Percentiles rank a stretch among this genome's conserved stretches.
Evolutionary conservation across 1,140 invertebrate species (phyloP).

Genomic region (Macrostomum lignano): DNA sequence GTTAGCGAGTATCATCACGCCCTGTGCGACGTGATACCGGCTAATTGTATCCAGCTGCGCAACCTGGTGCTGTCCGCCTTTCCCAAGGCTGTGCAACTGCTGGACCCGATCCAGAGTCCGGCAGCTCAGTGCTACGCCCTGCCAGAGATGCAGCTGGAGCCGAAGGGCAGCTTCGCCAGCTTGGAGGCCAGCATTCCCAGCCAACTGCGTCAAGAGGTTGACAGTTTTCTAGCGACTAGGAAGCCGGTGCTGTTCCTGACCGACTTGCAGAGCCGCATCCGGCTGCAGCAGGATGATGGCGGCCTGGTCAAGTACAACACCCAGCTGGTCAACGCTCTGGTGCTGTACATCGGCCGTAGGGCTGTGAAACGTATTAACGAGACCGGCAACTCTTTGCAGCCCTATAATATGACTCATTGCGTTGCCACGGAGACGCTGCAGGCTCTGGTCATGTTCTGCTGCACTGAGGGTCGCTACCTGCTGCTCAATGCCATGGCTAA

Average conservation of each 20-base stretch:
- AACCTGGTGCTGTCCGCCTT: constrained; percentile 90
- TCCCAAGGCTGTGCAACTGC: constrained; percentile 29
- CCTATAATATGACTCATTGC: too few relatives aligned
- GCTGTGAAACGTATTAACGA: too few relatives aligned
- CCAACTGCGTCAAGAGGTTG: not conserved
- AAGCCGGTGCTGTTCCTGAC: constrained; percentile 77
- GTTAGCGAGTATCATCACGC: constrained; percentile 92
- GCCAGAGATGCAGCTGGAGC: not conserved
- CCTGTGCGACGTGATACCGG: constrained; percentile 95
- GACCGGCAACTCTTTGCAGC: too few relatives aligned
- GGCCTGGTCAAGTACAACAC: too few relatives aligned
- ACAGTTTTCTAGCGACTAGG: constrained; percentile 63
- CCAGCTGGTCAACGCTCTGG: constrained; percentile 73
- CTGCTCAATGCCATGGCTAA: constrained; percentile 94
- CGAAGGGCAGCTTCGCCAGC: constrained; percentile 4
- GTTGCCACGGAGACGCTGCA: too few relatives aligned
- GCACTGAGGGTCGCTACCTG: constrained; percentile 42
- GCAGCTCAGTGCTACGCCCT: not conserved
- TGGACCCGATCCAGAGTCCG: constrained; percentile 1
- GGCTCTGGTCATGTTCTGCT: too few relatives aligned
- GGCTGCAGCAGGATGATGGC: too few relatives aligned
- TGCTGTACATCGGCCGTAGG: too few relatives aligned
- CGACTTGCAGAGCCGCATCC: too few relatives aligned
- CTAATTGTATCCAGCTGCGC: constrained; percentile 93
- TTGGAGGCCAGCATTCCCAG: not conserved